Evolutionary conservation across 2,113 vertebrate species (phyloP).

Genomic region (Sinocyclocheilus maitianheensis): DNA sequence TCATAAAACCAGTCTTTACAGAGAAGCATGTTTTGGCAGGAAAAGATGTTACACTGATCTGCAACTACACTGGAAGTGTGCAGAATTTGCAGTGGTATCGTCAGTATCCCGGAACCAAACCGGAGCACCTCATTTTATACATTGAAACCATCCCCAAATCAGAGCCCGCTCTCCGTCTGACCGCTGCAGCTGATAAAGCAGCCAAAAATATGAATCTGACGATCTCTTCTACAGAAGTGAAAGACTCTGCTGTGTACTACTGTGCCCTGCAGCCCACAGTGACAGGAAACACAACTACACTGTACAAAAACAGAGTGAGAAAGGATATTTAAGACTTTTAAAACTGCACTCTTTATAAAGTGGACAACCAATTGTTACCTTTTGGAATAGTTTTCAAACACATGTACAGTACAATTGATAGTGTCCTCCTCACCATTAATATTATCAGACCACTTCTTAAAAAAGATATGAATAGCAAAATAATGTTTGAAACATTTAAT

Average conservation of each 20-base stretch:
- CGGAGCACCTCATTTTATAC: not conserved
- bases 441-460: not conserved
- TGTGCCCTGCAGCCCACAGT: conserved; percentile 52
- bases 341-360: not conserved
- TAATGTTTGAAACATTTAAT: not conserved
- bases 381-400: not conserved
- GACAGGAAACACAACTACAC: conserved; percentile 14
- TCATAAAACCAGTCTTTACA: not conserved
- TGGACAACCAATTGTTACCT: too few species aligned
- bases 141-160: not conserved
- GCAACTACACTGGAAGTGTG: not conserved
- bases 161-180: not conserved
- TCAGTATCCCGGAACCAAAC: conserved; percentile 26
- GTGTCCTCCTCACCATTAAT: not conserved
- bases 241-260: conserved; percentile 52
- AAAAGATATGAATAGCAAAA: not conserved
- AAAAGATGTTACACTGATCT: not conserved
- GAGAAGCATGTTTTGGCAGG: not conserved
- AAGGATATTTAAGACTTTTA: not conserved
- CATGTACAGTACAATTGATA: not conserved
- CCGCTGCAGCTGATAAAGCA: not conserved
- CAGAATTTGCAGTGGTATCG: conserved; percentile 8
- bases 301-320: conserved; percentile 44
- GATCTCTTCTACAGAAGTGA: conserved; percentile 44
- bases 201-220: conserved; percentile 22